A percentile compares a stretch with the other conserved stretches of the same genome.
Conservation (phyloP, 2,113 vertebrate genomes). For the Isichthys henryi region DNA sequence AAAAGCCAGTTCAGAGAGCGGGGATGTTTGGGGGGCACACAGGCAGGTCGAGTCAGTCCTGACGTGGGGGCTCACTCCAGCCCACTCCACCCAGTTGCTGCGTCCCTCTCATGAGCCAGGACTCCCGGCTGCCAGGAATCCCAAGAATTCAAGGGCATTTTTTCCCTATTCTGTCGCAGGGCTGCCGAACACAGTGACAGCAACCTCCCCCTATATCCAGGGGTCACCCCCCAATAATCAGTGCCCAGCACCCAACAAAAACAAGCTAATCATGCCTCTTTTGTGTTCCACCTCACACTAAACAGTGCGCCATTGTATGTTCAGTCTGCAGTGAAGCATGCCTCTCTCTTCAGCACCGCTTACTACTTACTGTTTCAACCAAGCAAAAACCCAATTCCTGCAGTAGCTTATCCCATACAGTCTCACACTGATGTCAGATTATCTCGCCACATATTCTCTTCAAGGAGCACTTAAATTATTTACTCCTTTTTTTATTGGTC, state of each 20-base stretch:
- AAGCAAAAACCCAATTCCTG: background rate
- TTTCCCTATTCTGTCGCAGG: slow-evolving; percentile 21
- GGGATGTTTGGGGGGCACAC: slow-evolving; percentile 33
- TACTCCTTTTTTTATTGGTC: background rate
- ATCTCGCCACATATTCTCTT: background rate
- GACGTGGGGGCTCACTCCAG: slow-evolving; percentile 31
- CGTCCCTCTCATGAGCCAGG: slow-evolving; percentile 29
- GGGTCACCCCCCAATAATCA: background rate
- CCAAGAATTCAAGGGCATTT: slow-evolving; percentile 34
- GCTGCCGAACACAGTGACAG: slow-evolving; percentile 30
- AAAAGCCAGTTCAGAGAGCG: slow-evolving; percentile 28
- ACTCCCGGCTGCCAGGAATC: slow-evolving; percentile 33
- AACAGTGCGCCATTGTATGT: background rate
- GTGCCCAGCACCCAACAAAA: background rate
- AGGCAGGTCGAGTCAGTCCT: slow-evolving; percentile 23
- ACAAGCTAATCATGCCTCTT: background rate
- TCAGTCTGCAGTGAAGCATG: background rate
- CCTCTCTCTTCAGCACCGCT: background rate
- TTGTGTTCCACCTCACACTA: background rate
- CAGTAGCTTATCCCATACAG: background rate
- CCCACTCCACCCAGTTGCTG: slow-evolving; percentile 31
- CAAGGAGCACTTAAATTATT: background rate
- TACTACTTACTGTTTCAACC: background rate
- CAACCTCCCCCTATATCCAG: slow-evolving; percentile 7
- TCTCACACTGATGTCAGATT: background rate